Base-by-base conservation (phyloP, 1,140 invertebrate species). In the Battus philenor region DNA sequence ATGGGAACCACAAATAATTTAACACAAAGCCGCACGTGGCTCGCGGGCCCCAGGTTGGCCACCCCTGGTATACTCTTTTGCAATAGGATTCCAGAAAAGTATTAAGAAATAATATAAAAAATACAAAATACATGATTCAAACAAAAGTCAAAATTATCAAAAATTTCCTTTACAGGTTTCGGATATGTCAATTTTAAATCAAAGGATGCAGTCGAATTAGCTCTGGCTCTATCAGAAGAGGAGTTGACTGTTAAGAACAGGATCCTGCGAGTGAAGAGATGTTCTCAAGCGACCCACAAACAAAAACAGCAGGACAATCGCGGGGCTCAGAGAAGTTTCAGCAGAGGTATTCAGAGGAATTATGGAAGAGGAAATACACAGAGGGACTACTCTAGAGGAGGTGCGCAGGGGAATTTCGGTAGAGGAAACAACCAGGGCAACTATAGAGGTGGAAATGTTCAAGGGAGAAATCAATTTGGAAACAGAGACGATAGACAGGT, bases 171-270 rank as follows among this genome's bases (percentile, higher is more conserved):
- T 60, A 9, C 50, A 87, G 86, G 90, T 38, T 88, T 91, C 62
- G 90, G 87, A 5, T 92, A 90, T 58, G 75, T 91, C 1, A 91
- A 91, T 63, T 92, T 91, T 48, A 62, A 77, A 39, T 87, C 86
- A 10, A 70, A 86, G 41, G 91, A 92, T 56, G 76, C 88, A 9
- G 91, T 90, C 2, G 84, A 89, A 63, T 62, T 91, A 5, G 92
- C 91, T 1, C 56, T 93, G 6, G 79, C 89, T 38, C 66, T 92
- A 36, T 71, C 89, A 45, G 88, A 89, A 52, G 84, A 86, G 44
- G 81, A 86, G 29, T 44, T 86, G 0, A 79, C 76, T 1, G 79
- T 86, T n/a, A 81, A 80, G 29, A 83, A 83, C 45, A 81, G 82
- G 59, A 79, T 80, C 43, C 22, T 87, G 8, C 50, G 86, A 4